Evolutionary conservation across 2,797 vertebrate genomes (phyloP).

Genomic region (Trematomus bernacchii): DNA sequence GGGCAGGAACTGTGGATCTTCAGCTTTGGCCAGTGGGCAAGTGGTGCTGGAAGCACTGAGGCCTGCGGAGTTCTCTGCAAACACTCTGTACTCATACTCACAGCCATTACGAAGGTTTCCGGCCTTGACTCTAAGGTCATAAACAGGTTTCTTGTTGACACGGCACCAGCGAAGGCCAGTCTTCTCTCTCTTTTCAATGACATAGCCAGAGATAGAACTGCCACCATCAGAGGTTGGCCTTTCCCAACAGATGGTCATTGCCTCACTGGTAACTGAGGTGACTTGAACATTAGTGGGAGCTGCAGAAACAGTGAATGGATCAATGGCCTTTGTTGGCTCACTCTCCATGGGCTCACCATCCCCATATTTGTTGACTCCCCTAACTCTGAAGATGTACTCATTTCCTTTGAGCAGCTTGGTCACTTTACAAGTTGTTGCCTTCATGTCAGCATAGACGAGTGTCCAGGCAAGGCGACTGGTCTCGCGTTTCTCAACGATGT

Average conservation of each 20-base stretch:
- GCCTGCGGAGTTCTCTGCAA: constrained; percentile 97
- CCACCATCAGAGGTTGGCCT: constrained; percentile 96
- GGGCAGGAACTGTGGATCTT: constrained; percentile 96
- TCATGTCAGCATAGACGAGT: constrained; percentile 93
- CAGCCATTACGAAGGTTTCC: constrained; percentile 92
- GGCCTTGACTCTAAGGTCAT: constrained; percentile 98
- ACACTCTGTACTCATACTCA: constrained; percentile 98
- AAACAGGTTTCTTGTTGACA: constrained; percentile 98
- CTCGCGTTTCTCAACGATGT: constrained; percentile 98
- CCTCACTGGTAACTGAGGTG: constrained; percentile 92
- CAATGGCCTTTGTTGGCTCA: constrained; percentile 90
- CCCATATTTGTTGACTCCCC: constrained; percentile 96
- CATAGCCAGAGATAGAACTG: constrained; percentile 93
- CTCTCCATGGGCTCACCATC: constrained; percentile 95
- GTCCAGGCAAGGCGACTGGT: constrained; percentile 98
- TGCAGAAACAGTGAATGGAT: constrained; percentile 94
- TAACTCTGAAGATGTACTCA: constrained; percentile 98
- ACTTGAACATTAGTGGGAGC: constrained; percentile 94
- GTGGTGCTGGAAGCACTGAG: constrained; percentile 93
- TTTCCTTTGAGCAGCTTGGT: constrained; percentile 97
- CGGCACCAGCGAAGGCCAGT: constrained; percentile 95
- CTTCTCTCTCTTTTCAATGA: constrained; percentile 98
- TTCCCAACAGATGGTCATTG: constrained; percentile 98
- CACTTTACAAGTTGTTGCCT: constrained; percentile 96
- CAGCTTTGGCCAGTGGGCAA: constrained; percentile 92